phyloP scores from a whole-genome alignment of 2,888 invertebrate species.

The Biston stratarius region DNA sequence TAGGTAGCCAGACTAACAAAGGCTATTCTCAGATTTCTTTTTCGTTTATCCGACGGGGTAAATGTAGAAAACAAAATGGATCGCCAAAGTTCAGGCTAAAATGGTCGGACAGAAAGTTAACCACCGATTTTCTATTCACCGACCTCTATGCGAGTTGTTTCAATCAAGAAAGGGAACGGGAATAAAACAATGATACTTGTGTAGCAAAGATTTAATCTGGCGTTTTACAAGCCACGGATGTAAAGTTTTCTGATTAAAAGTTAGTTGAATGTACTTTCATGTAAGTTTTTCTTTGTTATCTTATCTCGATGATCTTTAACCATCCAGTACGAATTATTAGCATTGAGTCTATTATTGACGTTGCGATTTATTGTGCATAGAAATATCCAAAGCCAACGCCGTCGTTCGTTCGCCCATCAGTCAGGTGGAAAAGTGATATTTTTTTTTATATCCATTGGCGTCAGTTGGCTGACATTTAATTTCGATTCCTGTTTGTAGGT shows the following conservation, averaged over 20 bases:
- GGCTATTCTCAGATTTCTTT: conserved; percentile 52
- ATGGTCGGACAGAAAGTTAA: conserved; percentile 60
- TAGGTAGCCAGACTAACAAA: conserved; percentile 50
- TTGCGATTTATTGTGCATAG: background rate
- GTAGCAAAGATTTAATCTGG: conserved; percentile 25
- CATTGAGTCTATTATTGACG: too few relatives aligned
- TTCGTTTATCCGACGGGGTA: conserved; percentile 46
- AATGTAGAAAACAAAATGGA: conserved; percentile 62
- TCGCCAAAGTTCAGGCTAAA: conserved; percentile 61
- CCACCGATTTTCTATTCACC: conserved; percentile 69
- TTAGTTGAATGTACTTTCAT: background rate
- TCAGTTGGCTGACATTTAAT: conserved; percentile 67
- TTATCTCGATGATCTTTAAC: background rate
- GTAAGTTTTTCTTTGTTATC: background rate
- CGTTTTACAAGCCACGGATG: conserved; percentile 18
- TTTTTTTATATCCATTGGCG: conserved; percentile 59
- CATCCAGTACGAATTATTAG: too few relatives aligned
- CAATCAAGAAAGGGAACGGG: conserved; percentile 66
- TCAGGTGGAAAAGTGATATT: conserved; percentile 49
- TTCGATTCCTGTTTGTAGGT: conserved; percentile 66
- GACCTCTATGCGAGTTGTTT: conserved; percentile 62
- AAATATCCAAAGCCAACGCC: conserved; percentile 35
- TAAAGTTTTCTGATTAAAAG: conserved; percentile 10
- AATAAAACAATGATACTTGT: conserved; percentile 53
- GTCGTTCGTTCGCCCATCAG: conserved; percentile 39